Evolutionary conservation across 2,113 vertebrate genomes (phyloP).

Genomic region (Salvelinus fontinalis): DNA sequence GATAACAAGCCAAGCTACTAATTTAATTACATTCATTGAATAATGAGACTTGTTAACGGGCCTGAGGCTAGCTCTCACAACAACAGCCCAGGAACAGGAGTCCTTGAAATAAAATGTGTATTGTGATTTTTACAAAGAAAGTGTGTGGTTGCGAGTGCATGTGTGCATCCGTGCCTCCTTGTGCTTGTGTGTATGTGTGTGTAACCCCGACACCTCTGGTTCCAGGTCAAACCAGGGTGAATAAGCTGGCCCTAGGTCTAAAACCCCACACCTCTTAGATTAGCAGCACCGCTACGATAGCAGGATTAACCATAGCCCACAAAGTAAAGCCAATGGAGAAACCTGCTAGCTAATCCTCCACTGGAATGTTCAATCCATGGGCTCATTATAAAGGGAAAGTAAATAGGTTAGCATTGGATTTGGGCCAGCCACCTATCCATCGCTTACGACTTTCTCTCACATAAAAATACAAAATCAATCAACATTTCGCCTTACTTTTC

Average conservation of each 20-base stretch:
- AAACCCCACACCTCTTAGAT: constrained; percentile 37
- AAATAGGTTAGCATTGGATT: background rate
- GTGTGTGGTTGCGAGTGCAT: background rate
- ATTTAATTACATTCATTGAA: constrained; percentile 37
- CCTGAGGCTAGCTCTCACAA: constrained; percentile 4
- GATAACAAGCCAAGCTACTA: constrained; percentile 19
- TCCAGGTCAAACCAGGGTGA: background rate
- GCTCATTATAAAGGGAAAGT: background rate
- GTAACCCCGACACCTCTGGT: background rate
- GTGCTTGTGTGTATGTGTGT: background rate
- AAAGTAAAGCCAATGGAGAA: constrained; percentile 13
- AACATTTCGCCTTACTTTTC: too few relatives aligned
- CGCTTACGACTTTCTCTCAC: background rate
- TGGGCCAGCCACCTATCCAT: background rate
- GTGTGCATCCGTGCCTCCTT: background rate
- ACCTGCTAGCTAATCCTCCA: constrained; percentile 20
- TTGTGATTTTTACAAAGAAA: background rate
- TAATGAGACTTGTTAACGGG: constrained; percentile 30
- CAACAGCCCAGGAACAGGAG: constrained; percentile 3
- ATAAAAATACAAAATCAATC: too few relatives aligned
- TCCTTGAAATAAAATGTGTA: constrained; percentile 21
- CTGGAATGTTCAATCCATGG: background rate
- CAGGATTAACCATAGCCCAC: constrained; percentile 21
- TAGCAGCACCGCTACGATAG: constrained; percentile 32
- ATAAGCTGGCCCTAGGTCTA: background rate